Percentiles rank a stretch among this genome's conserved stretches.
Evolutionary conservation across 2,113 vertebrate species (phyloP).

Genomic region (Carassius carassius): DNA sequence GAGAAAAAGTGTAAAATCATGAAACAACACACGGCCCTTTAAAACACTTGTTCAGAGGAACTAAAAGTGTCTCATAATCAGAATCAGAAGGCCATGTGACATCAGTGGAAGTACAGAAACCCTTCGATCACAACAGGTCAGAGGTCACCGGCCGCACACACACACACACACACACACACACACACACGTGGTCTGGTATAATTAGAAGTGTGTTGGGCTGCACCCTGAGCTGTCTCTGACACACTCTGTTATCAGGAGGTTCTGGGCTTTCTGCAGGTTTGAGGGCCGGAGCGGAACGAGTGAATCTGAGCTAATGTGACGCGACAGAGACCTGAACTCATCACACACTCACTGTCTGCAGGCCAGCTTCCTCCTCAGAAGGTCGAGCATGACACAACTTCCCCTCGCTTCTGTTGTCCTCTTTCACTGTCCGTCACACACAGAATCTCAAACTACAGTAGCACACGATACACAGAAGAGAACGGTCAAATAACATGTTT

Average conservation of each 20-base stretch:
- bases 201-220: conserved; percentile 35
- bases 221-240: neutral
- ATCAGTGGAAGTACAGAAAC: neutral
- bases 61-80: neutral
- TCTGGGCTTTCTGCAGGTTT: neutral
- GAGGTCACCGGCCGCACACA: neutral
- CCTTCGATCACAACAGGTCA: neutral
- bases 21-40: neutral
- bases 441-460: neutral
- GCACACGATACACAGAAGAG: neutral
- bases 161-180: too few species aligned
- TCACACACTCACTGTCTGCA: neutral
- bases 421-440: neutral
- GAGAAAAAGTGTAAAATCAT: neutral
- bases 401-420: neutral
- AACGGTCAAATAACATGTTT: neutral
- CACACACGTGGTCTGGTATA: conserved; percentile 35
- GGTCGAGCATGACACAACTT: neutral
- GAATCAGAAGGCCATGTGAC: neutral
- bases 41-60: neutral
- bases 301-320: neutral
- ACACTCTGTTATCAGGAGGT: neutral
- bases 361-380: neutral
- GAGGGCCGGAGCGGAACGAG: neutral
- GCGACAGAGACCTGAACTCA: neutral